Conservation (phyloP, 2,888 invertebrate species). For the Tanypteryx hageni region DNA sequence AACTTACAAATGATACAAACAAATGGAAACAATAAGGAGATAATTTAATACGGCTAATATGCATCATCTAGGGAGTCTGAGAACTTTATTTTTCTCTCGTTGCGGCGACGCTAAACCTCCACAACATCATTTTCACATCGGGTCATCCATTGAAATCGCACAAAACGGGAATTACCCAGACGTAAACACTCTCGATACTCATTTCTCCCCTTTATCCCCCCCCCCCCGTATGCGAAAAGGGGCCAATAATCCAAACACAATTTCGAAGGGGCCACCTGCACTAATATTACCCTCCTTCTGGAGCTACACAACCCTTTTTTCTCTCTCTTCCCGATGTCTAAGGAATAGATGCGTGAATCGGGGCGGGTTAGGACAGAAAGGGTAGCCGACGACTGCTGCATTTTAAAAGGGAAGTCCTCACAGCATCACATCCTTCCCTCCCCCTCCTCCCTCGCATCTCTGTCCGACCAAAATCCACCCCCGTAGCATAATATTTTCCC, state of each 20-base stretch:
- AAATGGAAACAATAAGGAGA: too few relatives aligned
- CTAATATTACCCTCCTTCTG: not conserved
- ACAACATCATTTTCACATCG: not conserved
- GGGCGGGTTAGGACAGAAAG: not conserved
- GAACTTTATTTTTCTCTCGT: not conserved
- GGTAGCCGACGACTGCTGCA: too few relatives aligned
- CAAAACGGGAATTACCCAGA: conserved; percentile 19
- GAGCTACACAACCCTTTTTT: not conserved
- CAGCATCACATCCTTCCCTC: not conserved
- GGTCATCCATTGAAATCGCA: not conserved
- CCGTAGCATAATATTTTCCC: conserved; percentile 57
- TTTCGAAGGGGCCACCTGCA: conserved; percentile 9
- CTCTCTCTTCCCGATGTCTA: not conserved
- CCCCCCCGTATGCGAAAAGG: not conserved
- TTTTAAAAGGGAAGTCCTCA: too few relatives aligned
- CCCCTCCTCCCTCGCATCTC: not conserved
- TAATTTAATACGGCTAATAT: too few relatives aligned
- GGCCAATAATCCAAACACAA: not conserved
- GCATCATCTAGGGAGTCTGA: not conserved
- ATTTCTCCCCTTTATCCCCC: not conserved
- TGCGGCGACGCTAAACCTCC: not conserved
- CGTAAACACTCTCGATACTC: conserved; percentile 9
- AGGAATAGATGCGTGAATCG: not conserved
- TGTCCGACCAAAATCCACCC: not conserved
- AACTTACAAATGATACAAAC: too few relatives aligned